Conservation (phyloP, 2,797 vertebrate genomes). For the Melanotaenia maccullochi region DNA sequence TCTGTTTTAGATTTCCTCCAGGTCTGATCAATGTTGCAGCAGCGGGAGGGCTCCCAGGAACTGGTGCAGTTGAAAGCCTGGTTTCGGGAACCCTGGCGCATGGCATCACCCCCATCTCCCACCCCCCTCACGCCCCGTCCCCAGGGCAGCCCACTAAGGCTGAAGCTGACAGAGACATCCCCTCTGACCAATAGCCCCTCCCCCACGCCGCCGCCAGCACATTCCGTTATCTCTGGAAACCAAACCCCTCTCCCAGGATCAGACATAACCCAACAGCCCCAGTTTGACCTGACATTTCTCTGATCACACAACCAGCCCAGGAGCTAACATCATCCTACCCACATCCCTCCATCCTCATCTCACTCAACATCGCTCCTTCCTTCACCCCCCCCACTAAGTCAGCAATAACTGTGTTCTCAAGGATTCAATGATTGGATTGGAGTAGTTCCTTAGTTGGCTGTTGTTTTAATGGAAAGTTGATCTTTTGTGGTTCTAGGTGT, state of each 20-base stretch:
- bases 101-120: conserved; percentile 89
- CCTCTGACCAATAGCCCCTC: conserved; percentile 93
- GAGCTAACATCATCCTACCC: conserved; percentile 46
- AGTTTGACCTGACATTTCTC: conserved; percentile 72
- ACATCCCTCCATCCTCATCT: conserved; percentile 45
- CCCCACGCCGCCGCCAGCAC: conserved; percentile 73
- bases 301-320: conserved; percentile 80
- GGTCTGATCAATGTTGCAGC: conserved; percentile 90
- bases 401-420: conserved; percentile 88
- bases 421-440: conserved; percentile 83
- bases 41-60: conserved; percentile 86
- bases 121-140: conserved; percentile 89
- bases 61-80: conserved; percentile 88
- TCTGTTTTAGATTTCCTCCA: conserved; percentile 86
- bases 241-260: conserved; percentile 60
- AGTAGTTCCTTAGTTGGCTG: conserved; percentile 75
- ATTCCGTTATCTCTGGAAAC: conserved; percentile 84
- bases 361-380: conserved; percentile 13
- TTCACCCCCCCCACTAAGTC: conserved; percentile 67
- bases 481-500: conserved; percentile 76
- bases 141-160: conserved; percentile 92
- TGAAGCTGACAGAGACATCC: conserved; percentile 95
- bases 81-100: conserved; percentile 87
- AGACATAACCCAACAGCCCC: conserved; percentile 63
- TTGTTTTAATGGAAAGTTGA: conserved; percentile 75